phyloP scores from a whole-genome alignment of 2,797 vertebrate species.

The Halcyon leucocephala region DNA sequence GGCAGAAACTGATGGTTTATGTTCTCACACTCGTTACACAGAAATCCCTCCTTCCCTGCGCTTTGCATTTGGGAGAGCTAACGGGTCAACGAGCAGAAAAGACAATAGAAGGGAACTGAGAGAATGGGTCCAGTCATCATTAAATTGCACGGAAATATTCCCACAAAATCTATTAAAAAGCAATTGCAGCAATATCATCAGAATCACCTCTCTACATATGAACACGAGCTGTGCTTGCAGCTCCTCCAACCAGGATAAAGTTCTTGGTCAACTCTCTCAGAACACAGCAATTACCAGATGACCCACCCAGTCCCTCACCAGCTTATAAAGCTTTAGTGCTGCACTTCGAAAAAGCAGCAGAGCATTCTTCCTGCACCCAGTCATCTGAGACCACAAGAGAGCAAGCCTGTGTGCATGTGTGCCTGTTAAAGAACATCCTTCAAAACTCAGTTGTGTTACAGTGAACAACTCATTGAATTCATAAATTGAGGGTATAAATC shows the following conservation, averaged over 20 bases:
- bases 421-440: background rate
- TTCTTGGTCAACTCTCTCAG: background rate
- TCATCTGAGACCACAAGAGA: background rate
- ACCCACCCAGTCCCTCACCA: background rate
- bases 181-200: background rate
- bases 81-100: slow-evolving; percentile 12
- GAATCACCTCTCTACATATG: background rate
- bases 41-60: slow-evolving; percentile 12
- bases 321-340: background rate
- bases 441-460: background rate
- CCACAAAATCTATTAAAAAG: slow-evolving; percentile 17
- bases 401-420: background rate
- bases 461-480: background rate
- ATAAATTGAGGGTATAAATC: background rate
- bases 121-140: slow-evolving; percentile 4
- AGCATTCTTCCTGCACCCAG: background rate
- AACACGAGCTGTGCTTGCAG: background rate
- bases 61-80: slow-evolving; percentile 22
- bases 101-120: slow-evolving; percentile 11
- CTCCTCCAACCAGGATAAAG: background rate
- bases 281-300: background rate
- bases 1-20: slow-evolving; percentile 32
- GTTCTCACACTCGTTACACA: slow-evolving; percentile 32
- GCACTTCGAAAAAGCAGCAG: background rate
- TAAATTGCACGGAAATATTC: slow-evolving; percentile 11